Evolutionary conservation across 2,888 invertebrate species (phyloP).

Genomic region (Apodemia mormo): DNA sequence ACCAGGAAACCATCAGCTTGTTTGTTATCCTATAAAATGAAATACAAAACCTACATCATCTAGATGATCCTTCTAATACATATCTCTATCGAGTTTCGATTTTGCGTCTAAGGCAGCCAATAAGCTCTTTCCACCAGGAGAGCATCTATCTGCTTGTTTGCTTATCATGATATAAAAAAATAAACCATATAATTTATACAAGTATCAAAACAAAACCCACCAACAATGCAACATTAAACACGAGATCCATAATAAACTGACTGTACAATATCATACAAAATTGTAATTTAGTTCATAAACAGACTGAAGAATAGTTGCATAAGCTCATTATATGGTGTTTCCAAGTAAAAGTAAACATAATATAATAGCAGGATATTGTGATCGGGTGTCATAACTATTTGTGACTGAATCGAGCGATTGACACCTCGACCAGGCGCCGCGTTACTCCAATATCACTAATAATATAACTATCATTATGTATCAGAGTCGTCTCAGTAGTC

Average conservation of each 20-base stretch:
- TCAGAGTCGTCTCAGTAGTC: too few relatives aligned
- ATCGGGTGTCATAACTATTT: constrained; percentile 73
- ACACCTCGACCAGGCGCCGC: not conserved
- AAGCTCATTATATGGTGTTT: constrained; percentile 31
- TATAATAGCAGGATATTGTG: constrained; percentile 73
- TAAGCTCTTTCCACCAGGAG: too few relatives aligned
- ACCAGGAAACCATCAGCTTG: too few relatives aligned
- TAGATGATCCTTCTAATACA: too few relatives aligned
- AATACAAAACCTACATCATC: too few relatives aligned
- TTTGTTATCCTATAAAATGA: too few relatives aligned
- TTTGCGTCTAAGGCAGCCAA: too few relatives aligned
- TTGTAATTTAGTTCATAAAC: constrained; percentile 22
- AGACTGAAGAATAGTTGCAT: constrained; percentile 41
- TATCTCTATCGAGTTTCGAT: too few relatives aligned
- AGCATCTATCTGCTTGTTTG: too few relatives aligned
- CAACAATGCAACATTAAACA: constrained; percentile 1
- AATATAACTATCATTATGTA: not conserved
- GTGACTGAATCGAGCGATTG: constrained; percentile 47
- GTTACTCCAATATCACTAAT: not conserved
- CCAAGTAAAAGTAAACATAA: constrained; percentile 7
- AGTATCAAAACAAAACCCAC: not conserved
- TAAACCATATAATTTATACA: too few relatives aligned
- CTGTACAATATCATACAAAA: constrained; percentile 7
- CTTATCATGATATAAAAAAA: too few relatives aligned
- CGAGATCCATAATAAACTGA: constrained; percentile 1